Conservation (phyloP, 1,140 invertebrate species). For the Paramacrobiotus metropolitanus region DNA sequence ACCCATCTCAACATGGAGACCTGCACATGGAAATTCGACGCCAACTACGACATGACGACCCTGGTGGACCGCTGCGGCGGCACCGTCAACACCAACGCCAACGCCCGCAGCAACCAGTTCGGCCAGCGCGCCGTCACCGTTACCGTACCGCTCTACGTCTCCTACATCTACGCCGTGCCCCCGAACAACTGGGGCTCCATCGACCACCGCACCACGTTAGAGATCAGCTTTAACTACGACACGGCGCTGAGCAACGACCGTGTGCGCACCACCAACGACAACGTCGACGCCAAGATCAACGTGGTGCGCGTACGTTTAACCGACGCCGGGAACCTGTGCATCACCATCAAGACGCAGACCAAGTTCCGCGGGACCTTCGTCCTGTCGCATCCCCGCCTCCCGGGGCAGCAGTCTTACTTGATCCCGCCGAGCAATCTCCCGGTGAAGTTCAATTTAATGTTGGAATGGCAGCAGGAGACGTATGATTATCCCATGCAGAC, state of each 20-base stretch:
- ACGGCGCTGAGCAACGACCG: neutral
- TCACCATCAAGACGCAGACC: conserved; percentile 25
- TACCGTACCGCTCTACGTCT: conserved; percentile 25
- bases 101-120: conserved; percentile 13
- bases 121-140: conserved; percentile 24
- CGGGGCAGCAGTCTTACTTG: conserved; percentile 17
- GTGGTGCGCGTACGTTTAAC: neutral
- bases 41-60: conserved; percentile 27
- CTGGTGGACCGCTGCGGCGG: conserved; percentile 27
- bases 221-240: conserved; percentile 18
- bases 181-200: conserved; percentile 25
- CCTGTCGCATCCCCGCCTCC: conserved; percentile 18
- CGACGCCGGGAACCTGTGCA: conserved; percentile 19
- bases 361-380: conserved; percentile 27
- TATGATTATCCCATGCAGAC: conserved; percentile 26
- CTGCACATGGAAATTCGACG: conserved; percentile 27
- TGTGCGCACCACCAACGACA: neutral
- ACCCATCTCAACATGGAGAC: conserved; percentile 24
- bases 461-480: conserved; percentile 25
- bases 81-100: conserved; percentile 23
- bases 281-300: conserved; percentile 5
- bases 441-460: conserved; percentile 22
- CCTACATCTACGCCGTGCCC: conserved; percentile 23
- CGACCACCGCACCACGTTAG: conserved; percentile 26
- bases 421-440: conserved; percentile 17